Evolutionary conservation across 2,888 invertebrate genomes (phyloP).

Genomic region (Trypoxylon attenuatum): DNA sequence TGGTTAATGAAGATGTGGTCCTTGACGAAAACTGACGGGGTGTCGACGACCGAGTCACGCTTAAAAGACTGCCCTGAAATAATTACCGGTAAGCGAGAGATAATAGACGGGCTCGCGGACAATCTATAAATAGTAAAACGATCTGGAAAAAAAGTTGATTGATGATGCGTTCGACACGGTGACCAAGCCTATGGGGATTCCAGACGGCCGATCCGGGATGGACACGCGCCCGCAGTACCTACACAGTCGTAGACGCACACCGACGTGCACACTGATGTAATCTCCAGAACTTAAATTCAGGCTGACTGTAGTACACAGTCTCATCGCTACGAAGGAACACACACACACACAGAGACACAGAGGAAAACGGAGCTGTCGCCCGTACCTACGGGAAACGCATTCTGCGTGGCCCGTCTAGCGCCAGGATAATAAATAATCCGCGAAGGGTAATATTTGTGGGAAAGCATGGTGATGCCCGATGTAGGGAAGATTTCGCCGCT

Average conservation of each 20-base stretch:
- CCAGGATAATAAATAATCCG: constrained; percentile 68
- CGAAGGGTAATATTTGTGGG: constrained; percentile 61
- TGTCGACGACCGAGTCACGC: constrained; percentile 23
- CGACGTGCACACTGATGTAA: neutral
- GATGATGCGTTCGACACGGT: constrained; percentile 52
- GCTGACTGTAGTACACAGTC: too few relatives aligned
- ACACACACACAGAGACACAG: constrained; percentile 12
- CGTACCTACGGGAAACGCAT: constrained; percentile 22
- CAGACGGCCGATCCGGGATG: constrained; percentile 43
- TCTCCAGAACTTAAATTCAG: neutral
- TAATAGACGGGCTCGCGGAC: constrained; percentile 61
- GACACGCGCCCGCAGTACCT: constrained; percentile 52
- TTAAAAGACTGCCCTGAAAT: constrained; percentile 38
- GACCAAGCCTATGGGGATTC: constrained; percentile 52
- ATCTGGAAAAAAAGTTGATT: constrained; percentile 54
- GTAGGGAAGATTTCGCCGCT: constrained; percentile 20
- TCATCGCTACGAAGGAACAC: too few relatives aligned
- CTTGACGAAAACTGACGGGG: constrained; percentile 6
- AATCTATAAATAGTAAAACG: constrained; percentile 61
- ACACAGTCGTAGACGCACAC: constrained; percentile 15
- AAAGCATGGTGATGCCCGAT: constrained; percentile 38
- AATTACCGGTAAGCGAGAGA: constrained; percentile 61
- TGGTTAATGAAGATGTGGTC: constrained; percentile 39
- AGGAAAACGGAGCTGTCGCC: neutral
- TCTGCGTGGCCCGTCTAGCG: constrained; percentile 23